A percentile compares a stretch with the other conserved stretches of the same genome.
These are phyloP conservation scores for Alectura lathami DNA, from an alignment of 2,113 vertebrate genomes.

Conservation along the genomic window DNA sequence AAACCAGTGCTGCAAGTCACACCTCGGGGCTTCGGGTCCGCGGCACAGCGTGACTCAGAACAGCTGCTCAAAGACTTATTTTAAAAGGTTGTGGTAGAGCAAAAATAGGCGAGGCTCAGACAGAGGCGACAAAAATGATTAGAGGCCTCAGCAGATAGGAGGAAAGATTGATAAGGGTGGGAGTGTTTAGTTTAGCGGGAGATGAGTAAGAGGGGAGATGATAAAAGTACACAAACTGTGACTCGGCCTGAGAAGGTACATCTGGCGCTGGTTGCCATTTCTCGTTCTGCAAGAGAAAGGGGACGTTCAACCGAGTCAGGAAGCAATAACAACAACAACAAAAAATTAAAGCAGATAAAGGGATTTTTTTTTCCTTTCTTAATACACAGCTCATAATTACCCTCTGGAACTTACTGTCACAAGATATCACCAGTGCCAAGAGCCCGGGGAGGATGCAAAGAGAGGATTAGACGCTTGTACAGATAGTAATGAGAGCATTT, in stretches of 20 bases:
- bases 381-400: slow-evolving; percentile 29
- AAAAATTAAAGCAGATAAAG: background rate
- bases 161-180: slow-evolving; percentile 56
- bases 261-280: slow-evolving; percentile 45
- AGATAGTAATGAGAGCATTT: background rate
- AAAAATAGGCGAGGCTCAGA: background rate
- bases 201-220: slow-evolving; percentile 59
- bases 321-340: slow-evolving; percentile 27
- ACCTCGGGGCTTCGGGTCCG: background rate
- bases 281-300: slow-evolving; percentile 15
- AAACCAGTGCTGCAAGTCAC: background rate
- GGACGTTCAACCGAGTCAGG: slow-evolving; percentile 13
- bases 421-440: slow-evolving; percentile 1
- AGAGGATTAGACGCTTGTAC: slow-evolving; percentile 23
- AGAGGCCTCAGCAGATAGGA: background rate
- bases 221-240: slow-evolving; percentile 60
- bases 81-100: background rate
- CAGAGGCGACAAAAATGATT: slow-evolving; percentile 44
- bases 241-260: slow-evolving; percentile 65
- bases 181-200: slow-evolving; percentile 39
- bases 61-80: background rate
- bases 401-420: slow-evolving; percentile 32
- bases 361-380: background rate
- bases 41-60: background rate
- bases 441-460: slow-evolving; percentile 7